Base-by-base conservation (phyloP, 2,113 vertebrate genomes). In the Tiliqua scincoides region DNA sequence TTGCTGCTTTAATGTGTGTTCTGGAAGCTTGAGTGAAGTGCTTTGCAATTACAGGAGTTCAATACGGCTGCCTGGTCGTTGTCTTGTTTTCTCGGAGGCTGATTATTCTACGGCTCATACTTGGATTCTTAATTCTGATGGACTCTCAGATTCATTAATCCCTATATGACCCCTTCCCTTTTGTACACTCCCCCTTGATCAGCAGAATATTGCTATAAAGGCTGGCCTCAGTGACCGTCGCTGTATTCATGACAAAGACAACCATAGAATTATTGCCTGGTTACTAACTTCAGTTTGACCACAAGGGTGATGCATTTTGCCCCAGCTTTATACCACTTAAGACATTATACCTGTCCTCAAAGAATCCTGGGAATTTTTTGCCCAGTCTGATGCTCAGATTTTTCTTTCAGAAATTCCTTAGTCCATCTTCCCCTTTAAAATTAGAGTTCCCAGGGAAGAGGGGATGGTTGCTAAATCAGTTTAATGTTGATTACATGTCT, bases 241-340 rank as follows among this genome's bases (percentile, higher is more conserved):
- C 78, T 35, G 35, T 93, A 92, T 90, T 94, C 94, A 91, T 93
- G 88, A 89, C 87, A 1, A 21, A 91, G 89, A 85, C 85, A 86
- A 84, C 84, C 84, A 65, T 70, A 89, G 91, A 91, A 82, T 93
- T 93, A 93, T 90, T 90, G 87, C 90, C 86, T 95, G 87, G 95
- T 96, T 95, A 93, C 94, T 82, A 93, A 93, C 89, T 94, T 90
- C 83, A 82, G 21, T 93, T 93, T 90, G 94, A 93, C 89, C 90
- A 57, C 54, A 57, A 57, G 54, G 54, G 3, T 57, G 11, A 57
- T 57, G 17, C 17, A 12, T 57, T 57, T 57, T 17, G 17, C 54
- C 54, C 54, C 14, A 12, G 54, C 2, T 57, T 57, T 17, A 57
- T 57, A 57, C 17, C 54, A 57, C 10, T 57, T 57, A 3, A 57